Conservation (phyloP, 1,140 invertebrate genomes). For the Cephus cinctus region DNA sequence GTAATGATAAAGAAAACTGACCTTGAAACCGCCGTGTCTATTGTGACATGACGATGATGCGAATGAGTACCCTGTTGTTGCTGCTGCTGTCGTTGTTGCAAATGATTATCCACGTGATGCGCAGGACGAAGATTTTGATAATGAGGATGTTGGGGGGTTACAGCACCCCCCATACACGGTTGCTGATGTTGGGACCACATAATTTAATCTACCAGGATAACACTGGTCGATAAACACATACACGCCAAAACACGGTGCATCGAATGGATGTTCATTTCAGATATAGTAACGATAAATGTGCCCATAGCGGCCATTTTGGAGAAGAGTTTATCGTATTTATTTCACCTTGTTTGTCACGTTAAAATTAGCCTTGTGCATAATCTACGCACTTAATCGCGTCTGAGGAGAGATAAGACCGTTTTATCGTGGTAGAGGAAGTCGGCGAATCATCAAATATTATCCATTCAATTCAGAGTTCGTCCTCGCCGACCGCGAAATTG, state of each 20-base stretch:
- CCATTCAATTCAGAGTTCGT: background rate
- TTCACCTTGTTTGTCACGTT: conserved; percentile 30
- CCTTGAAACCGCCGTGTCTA: conserved; percentile 30
- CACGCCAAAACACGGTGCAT: background rate
- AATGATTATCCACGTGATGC: conserved; percentile 21
- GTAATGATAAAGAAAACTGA: no score
- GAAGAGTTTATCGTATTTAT: background rate
- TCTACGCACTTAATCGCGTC: conserved; percentile 22
- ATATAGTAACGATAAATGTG: conserved; percentile 14
- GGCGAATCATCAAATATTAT: background rate
- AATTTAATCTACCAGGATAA: no score
- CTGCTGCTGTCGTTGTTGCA: conserved; percentile 15
- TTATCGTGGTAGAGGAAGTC: conserved; percentile 12
- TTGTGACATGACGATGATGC: conserved; percentile 19
- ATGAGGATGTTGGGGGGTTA: conserved; percentile 20
- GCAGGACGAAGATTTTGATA: no score
- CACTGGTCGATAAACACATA: background rate
- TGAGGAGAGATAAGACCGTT: conserved; percentile 21
- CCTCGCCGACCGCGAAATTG: conserved; percentile 14
- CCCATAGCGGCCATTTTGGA: background rate
- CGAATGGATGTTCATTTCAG: conserved; percentile 16
- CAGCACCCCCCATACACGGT: conserved; percentile 15
- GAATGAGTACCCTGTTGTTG: conserved; percentile 6
- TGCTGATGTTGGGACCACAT: conserved; percentile 39
- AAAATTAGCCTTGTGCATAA: conserved; percentile 37